Evolutionary conservation across 2,888 invertebrate genomes (phyloP).

Genomic region (Ernsta delagoae): DNA sequence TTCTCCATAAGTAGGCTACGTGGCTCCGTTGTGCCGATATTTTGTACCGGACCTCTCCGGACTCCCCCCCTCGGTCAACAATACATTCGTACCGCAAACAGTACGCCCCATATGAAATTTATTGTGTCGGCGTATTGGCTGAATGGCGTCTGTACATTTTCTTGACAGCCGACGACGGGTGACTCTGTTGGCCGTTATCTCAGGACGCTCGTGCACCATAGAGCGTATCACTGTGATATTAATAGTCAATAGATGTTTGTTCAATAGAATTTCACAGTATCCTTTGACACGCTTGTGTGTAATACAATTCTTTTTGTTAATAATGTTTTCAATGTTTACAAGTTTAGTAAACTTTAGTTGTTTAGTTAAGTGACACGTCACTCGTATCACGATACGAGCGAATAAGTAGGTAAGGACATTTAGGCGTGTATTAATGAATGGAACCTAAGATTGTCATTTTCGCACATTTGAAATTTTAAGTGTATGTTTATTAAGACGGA

Average conservation of each 20-base stretch:
- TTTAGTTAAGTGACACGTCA: too few relatives aligned
- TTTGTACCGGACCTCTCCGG: too few relatives aligned
- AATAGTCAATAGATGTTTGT: background rate
- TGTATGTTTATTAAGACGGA: too few relatives aligned
- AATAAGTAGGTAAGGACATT: too few relatives aligned
- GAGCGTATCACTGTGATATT: background rate
- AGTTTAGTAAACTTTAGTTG: too few relatives aligned
- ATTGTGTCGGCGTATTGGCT: constrained; percentile 56
- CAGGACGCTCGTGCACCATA: background rate
- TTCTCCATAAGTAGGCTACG: too few relatives aligned
- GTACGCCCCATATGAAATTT: constrained; percentile 58
- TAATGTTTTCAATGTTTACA: too few relatives aligned
- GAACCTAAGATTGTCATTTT: too few relatives aligned
- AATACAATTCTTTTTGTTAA: too few relatives aligned
- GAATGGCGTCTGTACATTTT: constrained; percentile 46
- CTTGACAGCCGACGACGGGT: constrained; percentile 39
- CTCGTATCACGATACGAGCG: too few relatives aligned
- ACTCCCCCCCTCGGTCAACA: constrained; percentile 57
- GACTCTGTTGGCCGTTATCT: constrained; percentile 9
- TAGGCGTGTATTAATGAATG: too few relatives aligned
- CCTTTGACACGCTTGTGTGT: background rate
- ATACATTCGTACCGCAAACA: constrained; percentile 51
- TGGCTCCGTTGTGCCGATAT: background rate
- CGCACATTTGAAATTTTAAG: too few relatives aligned
- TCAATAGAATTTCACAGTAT: background rate